Base-by-base conservation (phyloP, 1,140 invertebrate genomes). In the Drosophila melanica region DNA sequence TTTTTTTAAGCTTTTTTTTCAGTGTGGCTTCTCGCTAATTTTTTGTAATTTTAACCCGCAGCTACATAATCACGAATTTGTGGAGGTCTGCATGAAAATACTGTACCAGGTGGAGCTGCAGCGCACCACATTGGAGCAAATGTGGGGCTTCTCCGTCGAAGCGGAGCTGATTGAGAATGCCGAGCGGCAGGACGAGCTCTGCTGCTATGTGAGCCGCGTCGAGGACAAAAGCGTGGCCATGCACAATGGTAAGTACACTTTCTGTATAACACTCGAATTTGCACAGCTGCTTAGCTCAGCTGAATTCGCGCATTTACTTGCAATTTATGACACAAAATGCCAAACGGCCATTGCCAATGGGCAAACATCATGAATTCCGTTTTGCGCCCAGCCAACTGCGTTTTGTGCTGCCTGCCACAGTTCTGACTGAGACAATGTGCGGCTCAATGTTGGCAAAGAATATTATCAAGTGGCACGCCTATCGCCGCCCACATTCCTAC, bases 81-180 rank as follows among this genome's bases (percentile, higher is more conserved):
- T 99, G 18, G 98, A 99, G 93, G 97, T 99, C 12, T 98, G 98
- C 93, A 97, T 97, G 75, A 99, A 99, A 93, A 97, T 98, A 84
- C 93, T 99, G 64, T 99, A 99, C 93, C 98, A 99, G 95, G 97
- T 99, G 66, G 98, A 99, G 92, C 93, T 99, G 80, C 96, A 97
- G 66, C 94, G 97, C 62, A 96, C 94, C 58, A 97, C 96, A 11
- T 93, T 98, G 74, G 97, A 98, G 81, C 97, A 98, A 92, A 98
- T 98, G 96, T 99, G 98, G 96, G 98, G 98, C 66, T 98, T 99
- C 93, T 98, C 97, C 63, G 98, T 99, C 23, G 98, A 99, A 92
- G 98, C 98, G 4, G 98, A 99, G 92, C 94, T 99, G 50, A 98
- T 98, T 63, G 98, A 99, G 92, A 98, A 99, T 93, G 95, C 96